These are phyloP conservation scores for Leptopilina myrica DNA, from an alignment of 2,888 invertebrate species.

Conservation along the genomic window DNA sequence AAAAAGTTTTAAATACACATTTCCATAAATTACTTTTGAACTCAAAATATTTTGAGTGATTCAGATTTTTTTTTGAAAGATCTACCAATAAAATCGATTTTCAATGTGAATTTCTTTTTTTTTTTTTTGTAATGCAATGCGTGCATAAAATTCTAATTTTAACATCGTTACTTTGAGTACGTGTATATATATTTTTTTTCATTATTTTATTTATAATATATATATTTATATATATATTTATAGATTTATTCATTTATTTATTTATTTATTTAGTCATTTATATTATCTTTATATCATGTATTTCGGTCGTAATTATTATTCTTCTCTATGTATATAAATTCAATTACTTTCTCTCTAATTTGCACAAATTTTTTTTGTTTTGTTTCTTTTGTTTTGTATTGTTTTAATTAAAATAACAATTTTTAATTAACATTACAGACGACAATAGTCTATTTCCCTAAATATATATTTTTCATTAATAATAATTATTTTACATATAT, in stretches of 20 bases:
- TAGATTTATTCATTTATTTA: too few relatives aligned
- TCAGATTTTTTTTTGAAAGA: slow-evolving; percentile 32
- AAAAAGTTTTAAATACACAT: neutral
- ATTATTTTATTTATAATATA: slow-evolving; percentile 56
- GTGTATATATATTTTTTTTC: slow-evolving; percentile 56
- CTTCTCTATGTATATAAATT: slow-evolving; percentile 60
- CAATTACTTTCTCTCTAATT: slow-evolving; percentile 75
- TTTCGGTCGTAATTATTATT: slow-evolving; percentile 66
- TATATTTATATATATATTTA: slow-evolving; percentile 45
- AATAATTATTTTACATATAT: neutral
- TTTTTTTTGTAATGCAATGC: slow-evolving; percentile 39
- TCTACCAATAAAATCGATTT: slow-evolving; percentile 53
- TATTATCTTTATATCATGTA: slow-evolving; percentile 56
- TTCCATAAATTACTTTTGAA: neutral
- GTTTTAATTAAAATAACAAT: neutral
- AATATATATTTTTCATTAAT: neutral
- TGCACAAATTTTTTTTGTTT: slow-evolving; percentile 66
- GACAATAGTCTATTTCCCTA: neutral
- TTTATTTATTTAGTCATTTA: slow-evolving; percentile 57
- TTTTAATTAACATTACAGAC: neutral
- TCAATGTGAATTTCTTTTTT: slow-evolving; percentile 37
- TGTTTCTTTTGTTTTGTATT: too few relatives aligned
- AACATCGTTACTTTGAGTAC: slow-evolving; percentile 58
- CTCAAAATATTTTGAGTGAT: slow-evolving; percentile 40
- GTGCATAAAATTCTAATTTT: slow-evolving; percentile 55